Evolutionary conservation across 1,140 invertebrate genomes (phyloP), one percentile per base, ranked within the genome.

Genomic region (Trichoplusia ni): DNA sequence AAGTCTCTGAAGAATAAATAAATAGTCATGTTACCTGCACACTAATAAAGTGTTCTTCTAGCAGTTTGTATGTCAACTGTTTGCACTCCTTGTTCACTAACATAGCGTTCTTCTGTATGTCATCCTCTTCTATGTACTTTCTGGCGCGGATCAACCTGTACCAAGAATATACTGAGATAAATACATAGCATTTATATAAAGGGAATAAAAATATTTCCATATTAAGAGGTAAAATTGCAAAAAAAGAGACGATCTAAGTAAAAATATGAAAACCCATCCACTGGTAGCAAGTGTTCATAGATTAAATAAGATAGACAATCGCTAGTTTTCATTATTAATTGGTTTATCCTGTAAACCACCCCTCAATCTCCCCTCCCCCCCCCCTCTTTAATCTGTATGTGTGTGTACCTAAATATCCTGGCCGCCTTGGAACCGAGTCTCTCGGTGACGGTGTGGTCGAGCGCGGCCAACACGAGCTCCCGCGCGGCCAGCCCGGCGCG

Each of bases 51-150:
- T 96, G 95, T 77, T 97, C 95, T 84, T 96, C 94, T 25, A 97
- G 89, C 56, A 98, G 87, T 69, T 92, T 94, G 82, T 97, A 97
- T 0, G 96, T 95, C 2, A 97, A 77, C 42, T 95, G 93, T 82
- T 98, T 98, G 0, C 95, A 95, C 88, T 98, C 96, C 84, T 97
- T 98, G 11, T 95, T 94, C 1, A 95, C 95, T 67, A 98, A 94
- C 96, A 98, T 97, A 0, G 95, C 96, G 65, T 95, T 89, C 71
- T 96, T 95, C 79, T 97, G 96, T 64, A 98, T 95, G 82, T 96
- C 95, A 68, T 98, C 96, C 70, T 97, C 95, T 81, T 98, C 96
- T 54, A 98, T 94, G 76, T 94, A 96, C 74, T 95, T 94, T 79
- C 95, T 96, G 5, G 92, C 77, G 11, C 95, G 91, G 23, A 98